Conservation (phyloP, 2,888 invertebrate species). For the Mellilla xanthometata region DNA sequence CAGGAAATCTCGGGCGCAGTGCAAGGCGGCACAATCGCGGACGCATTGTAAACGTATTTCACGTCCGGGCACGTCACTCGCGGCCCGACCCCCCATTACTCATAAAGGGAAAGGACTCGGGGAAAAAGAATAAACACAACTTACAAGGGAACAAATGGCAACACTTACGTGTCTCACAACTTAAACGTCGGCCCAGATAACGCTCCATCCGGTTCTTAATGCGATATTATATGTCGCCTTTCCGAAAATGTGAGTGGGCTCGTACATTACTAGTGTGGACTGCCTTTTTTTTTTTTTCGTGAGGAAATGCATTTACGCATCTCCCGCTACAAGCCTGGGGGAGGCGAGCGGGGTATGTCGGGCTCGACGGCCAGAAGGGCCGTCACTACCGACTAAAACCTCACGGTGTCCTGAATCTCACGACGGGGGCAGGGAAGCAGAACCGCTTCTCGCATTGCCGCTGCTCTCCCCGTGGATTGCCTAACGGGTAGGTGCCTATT, state of each 20-base stretch:
- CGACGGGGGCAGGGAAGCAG: conserved; percentile 31
- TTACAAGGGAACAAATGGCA: conserved; percentile 68
- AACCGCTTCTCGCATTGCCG: too few relatives aligned
- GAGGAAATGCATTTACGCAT: too few relatives aligned
- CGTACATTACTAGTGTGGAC: conserved; percentile 44
- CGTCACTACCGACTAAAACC: too few relatives aligned
- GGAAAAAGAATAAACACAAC: conserved; percentile 68
- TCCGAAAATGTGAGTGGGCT: conserved; percentile 32
- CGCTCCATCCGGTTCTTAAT: conserved; percentile 68
- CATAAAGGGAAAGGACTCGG: conserved; percentile 61
- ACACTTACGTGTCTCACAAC: conserved; percentile 74
- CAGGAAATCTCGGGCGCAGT: conserved; percentile 61
- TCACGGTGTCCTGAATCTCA: too few relatives aligned
- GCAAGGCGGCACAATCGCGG: conserved; percentile 48
- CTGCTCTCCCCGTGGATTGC: too few relatives aligned
- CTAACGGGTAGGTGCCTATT: too few relatives aligned
- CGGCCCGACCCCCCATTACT: conserved; percentile 59
- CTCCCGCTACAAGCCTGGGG: too few relatives aligned
- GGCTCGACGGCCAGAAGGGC: too few relatives aligned
- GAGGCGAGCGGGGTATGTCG: too few relatives aligned
- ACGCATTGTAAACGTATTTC: conserved; percentile 59
- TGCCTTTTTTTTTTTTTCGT: too few relatives aligned
- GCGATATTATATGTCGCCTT: conserved; percentile 55
- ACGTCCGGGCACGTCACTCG: conserved; percentile 51
- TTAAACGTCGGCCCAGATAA: conserved; percentile 69